Evolutionary conservation across 1,140 invertebrate species (phyloP).

Genomic region (Meloidogyne exigua): DNA sequence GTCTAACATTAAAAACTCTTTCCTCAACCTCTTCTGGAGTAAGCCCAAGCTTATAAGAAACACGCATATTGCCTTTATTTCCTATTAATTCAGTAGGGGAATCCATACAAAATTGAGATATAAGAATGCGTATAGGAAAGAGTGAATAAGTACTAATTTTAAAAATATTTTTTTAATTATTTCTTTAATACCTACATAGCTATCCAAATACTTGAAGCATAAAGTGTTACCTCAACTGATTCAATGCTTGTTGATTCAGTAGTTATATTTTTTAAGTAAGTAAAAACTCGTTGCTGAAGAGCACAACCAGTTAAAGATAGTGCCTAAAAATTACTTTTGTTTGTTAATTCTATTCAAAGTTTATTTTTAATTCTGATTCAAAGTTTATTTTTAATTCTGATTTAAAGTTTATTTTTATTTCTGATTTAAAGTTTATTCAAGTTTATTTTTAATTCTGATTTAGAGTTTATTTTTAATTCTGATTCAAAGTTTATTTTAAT

Average conservation of each 20-base stretch:
- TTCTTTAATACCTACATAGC: conserved; percentile 7
- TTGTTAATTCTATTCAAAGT: too few species aligned
- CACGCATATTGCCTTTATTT: conserved; percentile 16
- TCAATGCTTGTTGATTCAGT: neutral
- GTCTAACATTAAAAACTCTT: conserved; percentile 17
- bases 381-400: too few species aligned
- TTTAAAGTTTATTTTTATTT: too few species aligned
- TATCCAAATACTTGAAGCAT: conserved; percentile 15
- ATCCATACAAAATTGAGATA: conserved; percentile 15
- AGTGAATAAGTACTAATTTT: conserved; percentile 15
- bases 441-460: too few species aligned
- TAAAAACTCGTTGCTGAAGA: neutral
- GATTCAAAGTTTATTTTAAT: neutral
- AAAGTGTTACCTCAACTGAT: neutral
- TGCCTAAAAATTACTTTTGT: neutral
- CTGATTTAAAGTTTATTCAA: too few species aligned
- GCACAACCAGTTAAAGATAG: conserved; percentile 22
- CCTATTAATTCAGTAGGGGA: conserved; percentile 5
- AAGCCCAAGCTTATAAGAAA: conserved; percentile 21
- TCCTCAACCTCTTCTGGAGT: conserved; percentile 19
- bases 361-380: too few species aligned
- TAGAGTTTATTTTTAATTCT: neutral
- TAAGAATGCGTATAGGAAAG: conserved; percentile 18
- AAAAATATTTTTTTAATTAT: neutral
- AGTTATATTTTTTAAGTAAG: neutral